These are phyloP conservation scores for Rhinopomastus cyanomelas DNA, from an alignment of 2,113 vertebrate species.

Conservation along the genomic window DNA sequence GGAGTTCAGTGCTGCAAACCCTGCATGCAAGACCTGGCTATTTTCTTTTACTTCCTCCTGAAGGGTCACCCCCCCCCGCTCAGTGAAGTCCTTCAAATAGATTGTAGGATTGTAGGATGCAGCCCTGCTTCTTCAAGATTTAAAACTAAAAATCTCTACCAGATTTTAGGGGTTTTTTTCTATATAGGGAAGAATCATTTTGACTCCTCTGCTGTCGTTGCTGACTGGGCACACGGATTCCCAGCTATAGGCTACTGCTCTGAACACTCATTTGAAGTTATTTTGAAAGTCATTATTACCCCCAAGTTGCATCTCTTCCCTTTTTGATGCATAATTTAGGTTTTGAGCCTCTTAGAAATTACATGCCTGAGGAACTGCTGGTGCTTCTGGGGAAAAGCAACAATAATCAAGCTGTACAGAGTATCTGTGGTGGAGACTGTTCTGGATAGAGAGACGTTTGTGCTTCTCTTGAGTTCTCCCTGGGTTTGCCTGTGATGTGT, in stretches of 20 bases:
- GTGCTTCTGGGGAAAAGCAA: constrained; percentile 1
- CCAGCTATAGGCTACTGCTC: constrained; percentile 27
- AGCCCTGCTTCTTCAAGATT: not conserved
- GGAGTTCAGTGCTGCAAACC: not conserved
- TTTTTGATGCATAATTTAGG: constrained; percentile 64
- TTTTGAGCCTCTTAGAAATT: constrained; percentile 30
- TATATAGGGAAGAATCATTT: not conserved
- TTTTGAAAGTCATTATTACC: constrained; percentile 7
- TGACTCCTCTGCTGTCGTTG: constrained; percentile 13
- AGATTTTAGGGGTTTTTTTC: not conserved
- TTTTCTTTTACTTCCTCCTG: not conserved
- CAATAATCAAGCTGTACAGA: not conserved
- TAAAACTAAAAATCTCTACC: not conserved
- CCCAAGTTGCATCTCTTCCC: constrained; percentile 18
- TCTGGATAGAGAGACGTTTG: not conserved
- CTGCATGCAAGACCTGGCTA: not conserved
- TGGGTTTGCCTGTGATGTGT: not conserved
- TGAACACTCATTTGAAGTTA: not conserved
- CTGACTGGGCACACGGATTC: not conserved
- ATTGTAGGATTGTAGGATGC: not conserved
- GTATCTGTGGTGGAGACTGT: not conserved
- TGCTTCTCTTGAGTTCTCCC: not conserved
- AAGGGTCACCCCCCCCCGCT: not conserved
- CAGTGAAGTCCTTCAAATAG: not conserved
- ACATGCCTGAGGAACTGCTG: not conserved